Evolutionary conservation across 2,797 vertebrate genomes (phyloP).

Genomic region (Alfaro cultratus): DNA sequence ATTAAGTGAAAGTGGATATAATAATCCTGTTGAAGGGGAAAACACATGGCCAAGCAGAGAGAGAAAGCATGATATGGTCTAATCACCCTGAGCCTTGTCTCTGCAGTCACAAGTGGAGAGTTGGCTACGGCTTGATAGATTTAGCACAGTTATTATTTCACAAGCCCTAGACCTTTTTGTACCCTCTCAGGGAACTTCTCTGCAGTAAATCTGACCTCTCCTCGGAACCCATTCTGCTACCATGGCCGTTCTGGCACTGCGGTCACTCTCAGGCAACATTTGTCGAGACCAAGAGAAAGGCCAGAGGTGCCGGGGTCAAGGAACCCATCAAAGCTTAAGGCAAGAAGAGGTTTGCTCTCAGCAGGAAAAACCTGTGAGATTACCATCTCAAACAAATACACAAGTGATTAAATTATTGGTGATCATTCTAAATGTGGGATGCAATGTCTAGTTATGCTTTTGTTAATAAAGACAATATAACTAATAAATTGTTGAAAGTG

Average conservation of each 20-base stretch:
- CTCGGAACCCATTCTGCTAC: conserved; percentile 31
- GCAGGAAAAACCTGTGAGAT: conserved; percentile 57
- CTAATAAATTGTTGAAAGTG: background rate
- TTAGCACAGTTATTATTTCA: conserved; percentile 73
- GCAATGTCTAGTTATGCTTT: conserved; percentile 15
- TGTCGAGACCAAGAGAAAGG: conserved; percentile 48
- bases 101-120: conserved; percentile 65
- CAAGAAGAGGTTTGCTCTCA: conserved; percentile 61
- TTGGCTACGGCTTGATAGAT: conserved; percentile 64
- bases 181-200: conserved; percentile 44
- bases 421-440: conserved; percentile 21
- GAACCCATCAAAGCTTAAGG: conserved; percentile 47
- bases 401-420: conserved; percentile 34
- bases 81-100: conserved; percentile 71
- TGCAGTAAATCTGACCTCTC: conserved; percentile 45
- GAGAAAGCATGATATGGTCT: conserved; percentile 55
- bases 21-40: conserved; percentile 68
- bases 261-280: conserved; percentile 54
- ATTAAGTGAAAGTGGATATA: conserved; percentile 65
- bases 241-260: conserved; percentile 36
- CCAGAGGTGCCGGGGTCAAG: conserved; percentile 55
- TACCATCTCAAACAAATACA: conserved; percentile 58
- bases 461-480: background rate
- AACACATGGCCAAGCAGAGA: conserved; percentile 52
- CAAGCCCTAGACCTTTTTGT: conserved; percentile 57